A percentile compares a stretch with the other conserved stretches of the same genome.
Conservation (phyloP, 2,113 vertebrate genomes). For the Coryphaenoides rupestris region DNA sequence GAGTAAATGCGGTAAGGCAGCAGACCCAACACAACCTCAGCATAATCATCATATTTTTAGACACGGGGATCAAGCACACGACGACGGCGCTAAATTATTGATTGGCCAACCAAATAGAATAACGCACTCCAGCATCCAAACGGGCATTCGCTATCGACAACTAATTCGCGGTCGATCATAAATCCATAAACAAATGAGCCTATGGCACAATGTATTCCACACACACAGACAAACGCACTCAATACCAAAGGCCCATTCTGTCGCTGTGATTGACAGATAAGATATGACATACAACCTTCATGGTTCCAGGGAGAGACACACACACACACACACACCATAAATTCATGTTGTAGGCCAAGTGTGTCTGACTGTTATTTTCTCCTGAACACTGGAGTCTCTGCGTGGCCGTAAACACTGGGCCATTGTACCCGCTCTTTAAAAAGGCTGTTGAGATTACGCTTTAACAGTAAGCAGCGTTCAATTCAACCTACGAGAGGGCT, state of each 20-base stretch:
- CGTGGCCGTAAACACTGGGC: conserved; percentile 54
- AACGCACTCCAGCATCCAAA: neutral
- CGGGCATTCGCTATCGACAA: neutral
- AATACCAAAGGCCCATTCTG: conserved; percentile 22
- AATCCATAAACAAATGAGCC: conserved; percentile 26
- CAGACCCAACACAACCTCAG: too few relatives aligned
- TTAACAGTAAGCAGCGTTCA: conserved; percentile 49
- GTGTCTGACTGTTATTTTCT: conserved; percentile 42
- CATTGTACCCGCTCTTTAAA: conserved; percentile 59
- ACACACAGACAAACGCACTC: too few relatives aligned
- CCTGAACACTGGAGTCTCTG: conserved; percentile 41
- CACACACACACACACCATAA: conserved; percentile 7
- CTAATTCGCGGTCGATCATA: neutral
- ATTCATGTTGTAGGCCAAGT: conserved; percentile 41
- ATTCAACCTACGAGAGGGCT: conserved; percentile 51
- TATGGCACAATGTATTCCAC: conserved; percentile 18
- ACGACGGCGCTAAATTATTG: neutral
- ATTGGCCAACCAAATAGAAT: neutral
- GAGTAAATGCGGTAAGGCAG: too few relatives aligned
- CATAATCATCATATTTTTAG: too few relatives aligned
- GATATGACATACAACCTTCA: conserved; percentile 23
- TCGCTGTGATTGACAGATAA: conserved; percentile 12
- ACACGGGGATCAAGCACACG: too few relatives aligned
- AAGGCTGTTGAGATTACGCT: conserved; percentile 56
- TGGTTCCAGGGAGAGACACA: conserved; percentile 30